Base-by-base conservation (phyloP, 2,113 vertebrate genomes). In the Cromileptes altivelis region DNA sequence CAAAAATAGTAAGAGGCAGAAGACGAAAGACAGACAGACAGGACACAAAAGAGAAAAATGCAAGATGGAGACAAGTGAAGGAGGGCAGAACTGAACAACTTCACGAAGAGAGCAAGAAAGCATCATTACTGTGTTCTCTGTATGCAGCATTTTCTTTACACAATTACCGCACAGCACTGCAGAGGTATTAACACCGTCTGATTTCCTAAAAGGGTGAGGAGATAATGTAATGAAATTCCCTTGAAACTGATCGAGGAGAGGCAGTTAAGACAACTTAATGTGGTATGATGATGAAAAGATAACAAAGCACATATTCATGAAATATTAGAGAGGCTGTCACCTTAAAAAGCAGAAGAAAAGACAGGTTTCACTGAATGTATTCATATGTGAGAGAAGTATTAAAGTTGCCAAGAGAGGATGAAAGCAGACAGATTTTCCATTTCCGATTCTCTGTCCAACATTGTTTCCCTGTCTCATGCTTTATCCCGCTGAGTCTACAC, bases 391-490 rank as follows among this genome's bases (percentile, higher is more conserved):
- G 15, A 49, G 1, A 67, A 55, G 17, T 30, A 47, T 72, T 58
- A 21, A 52, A 76, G 70, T 27, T 4, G 1, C 63, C 6, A 58
- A 13, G 17, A 61, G 47, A 47, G 73, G 37, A 92, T 61, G 6
- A 53, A 61, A 79, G 19, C 65, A 6, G 52, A 60, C 5, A 40
- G 33, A 68, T 69, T 81, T 88, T 70, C 49, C 2, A 62, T 80
- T 74, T 68, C 62, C 4, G 6, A 23, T 49, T 75, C 53, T 71
- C 67, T 74, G 67, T 85, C 9, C 15, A 70, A 23, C 42, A 76
- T 67, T 68, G 23, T 79, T 85, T 75, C 47, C 25, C 40, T 71
- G 45, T 57, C 63, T 74, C 56, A 77, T 30, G 56, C 62, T 67
- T 80, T 14, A 71, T 85, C 45, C 56, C 1, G 6, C 33, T 65